Percentiles rank a stretch among this genome's conserved stretches.
Evolutionary conservation across 2,888 invertebrate genomes (phyloP).

Genomic region (Hemistola chrysoprasaria): DNA sequence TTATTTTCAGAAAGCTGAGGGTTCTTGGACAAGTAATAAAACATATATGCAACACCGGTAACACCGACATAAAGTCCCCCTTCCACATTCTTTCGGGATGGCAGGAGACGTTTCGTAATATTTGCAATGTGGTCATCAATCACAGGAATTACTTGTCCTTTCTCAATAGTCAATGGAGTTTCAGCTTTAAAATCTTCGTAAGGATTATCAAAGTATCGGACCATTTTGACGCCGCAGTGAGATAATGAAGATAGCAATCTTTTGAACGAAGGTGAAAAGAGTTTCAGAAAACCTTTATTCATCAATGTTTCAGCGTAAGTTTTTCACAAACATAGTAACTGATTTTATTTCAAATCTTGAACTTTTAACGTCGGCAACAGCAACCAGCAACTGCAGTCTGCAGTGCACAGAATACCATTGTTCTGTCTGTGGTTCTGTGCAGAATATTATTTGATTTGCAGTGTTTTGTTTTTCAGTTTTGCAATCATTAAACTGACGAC

Average conservation of each 20-base stretch:
- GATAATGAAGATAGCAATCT: constrained; percentile 36
- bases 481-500: no score
- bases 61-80: constrained; percentile 86
- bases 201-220: constrained; percentile 66
- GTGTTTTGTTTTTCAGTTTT: constrained; percentile 1
- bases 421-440: no score
- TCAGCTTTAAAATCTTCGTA: constrained; percentile 54
- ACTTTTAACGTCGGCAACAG: no score
- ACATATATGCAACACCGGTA: constrained; percentile 89
- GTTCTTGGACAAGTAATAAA: constrained; percentile 85
- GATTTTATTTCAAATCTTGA: no score
- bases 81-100: constrained; percentile 69
- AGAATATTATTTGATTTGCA: no score
- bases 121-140: constrained; percentile 56
- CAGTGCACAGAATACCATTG: no score
- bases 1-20: constrained; percentile 68
- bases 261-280: constrained; percentile 32
- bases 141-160: constrained; percentile 44
- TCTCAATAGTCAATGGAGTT: constrained; percentile 35
- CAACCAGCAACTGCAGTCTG: no score
- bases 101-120: constrained; percentile 58
- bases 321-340: no score
- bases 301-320: constrained; percentile 27
- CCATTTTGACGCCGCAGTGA: constrained; percentile 53
- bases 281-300: constrained; percentile 34